Conservation (phyloP, 2,888 invertebrate genomes). For the Lithophane socia region DNA sequence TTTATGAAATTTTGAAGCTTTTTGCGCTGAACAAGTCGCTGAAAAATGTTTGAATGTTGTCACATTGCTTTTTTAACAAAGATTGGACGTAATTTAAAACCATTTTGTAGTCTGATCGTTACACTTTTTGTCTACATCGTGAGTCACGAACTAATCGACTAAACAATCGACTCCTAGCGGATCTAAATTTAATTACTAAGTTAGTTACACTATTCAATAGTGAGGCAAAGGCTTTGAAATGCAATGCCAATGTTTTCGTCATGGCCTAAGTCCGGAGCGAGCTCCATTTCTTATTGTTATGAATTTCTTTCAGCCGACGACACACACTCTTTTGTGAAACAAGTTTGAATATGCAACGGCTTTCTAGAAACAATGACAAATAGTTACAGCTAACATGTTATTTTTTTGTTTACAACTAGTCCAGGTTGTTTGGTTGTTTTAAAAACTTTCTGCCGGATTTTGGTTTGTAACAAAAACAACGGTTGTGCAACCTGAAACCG, state of each 20-base stretch:
- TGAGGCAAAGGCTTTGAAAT: slow-evolving; percentile 60
- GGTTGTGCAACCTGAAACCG: slow-evolving; percentile 72
- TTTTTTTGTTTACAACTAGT: slow-evolving; percentile 71
- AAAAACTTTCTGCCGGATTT: slow-evolving; percentile 80
- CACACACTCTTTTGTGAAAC: slow-evolving; percentile 68
- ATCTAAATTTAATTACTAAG: slow-evolving; percentile 62
- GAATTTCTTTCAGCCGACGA: slow-evolving; percentile 76
- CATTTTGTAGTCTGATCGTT: slow-evolving; percentile 26
- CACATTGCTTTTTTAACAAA: slow-evolving; percentile 18
- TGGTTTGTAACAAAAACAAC: slow-evolving; percentile 67
- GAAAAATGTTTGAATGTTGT: slow-evolving; percentile 14
- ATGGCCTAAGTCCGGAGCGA: slow-evolving; percentile 56
- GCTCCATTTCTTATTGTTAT: slow-evolving; percentile 72
- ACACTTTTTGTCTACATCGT: slow-evolving; percentile 46
- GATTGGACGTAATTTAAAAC: background rate
- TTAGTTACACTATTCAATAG: slow-evolving; percentile 53
- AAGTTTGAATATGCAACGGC: slow-evolving; percentile 81
- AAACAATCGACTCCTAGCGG: slow-evolving; percentile 51
- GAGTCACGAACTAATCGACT: slow-evolving; percentile 59
- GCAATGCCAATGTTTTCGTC: slow-evolving; percentile 69
- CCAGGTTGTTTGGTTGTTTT: slow-evolving; percentile 61
- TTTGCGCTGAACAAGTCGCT: background rate
- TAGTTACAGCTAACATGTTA: slow-evolving; percentile 66
- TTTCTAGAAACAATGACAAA: slow-evolving; percentile 78
- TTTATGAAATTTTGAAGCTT: background rate